phyloP scores from a whole-genome alignment of 1,140 invertebrate species.

The Nixonia krombeini region DNA sequence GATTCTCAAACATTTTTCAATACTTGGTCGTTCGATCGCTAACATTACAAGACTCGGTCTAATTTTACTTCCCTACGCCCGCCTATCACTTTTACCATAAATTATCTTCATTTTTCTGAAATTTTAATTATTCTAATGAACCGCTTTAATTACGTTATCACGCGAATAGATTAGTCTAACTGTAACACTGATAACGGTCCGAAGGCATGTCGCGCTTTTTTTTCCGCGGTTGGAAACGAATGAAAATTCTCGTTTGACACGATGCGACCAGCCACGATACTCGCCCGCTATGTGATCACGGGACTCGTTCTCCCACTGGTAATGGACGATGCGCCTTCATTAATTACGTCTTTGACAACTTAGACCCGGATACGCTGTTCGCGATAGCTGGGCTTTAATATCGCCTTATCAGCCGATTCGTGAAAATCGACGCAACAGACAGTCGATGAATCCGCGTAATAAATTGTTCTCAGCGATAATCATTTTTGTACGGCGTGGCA shows the following conservation, averaged over 20 bases:
- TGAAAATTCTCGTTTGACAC: slow-evolving; percentile 1
- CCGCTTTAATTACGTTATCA: background rate
- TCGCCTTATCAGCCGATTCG: too few relatives aligned
- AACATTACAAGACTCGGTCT: too few relatives aligned
- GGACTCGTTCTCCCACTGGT: background rate
- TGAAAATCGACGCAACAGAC: too few relatives aligned
- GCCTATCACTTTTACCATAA: too few relatives aligned
- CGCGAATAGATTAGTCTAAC: background rate
- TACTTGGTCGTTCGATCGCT: background rate
- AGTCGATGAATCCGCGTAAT: too few relatives aligned
- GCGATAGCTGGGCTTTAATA: too few relatives aligned
- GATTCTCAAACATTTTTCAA: slow-evolving; percentile 58
- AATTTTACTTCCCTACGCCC: too few relatives aligned
- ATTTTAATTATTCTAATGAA: too few relatives aligned
- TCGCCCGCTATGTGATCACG: background rate
- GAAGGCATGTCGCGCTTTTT: background rate
- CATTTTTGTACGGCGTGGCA: too few relatives aligned
- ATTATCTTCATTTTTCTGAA: too few relatives aligned
- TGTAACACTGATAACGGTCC: background rate
- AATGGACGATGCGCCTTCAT: background rate
- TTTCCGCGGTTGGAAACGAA: background rate
- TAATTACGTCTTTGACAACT: background rate
- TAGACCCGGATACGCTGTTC: background rate
- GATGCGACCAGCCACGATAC: background rate
- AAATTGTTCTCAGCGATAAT: too few relatives aligned